Evolutionary conservation across 2,888 invertebrate species (phyloP), one percentile per base, ranked within the genome.

Genomic region (Tachina fera): DNA sequence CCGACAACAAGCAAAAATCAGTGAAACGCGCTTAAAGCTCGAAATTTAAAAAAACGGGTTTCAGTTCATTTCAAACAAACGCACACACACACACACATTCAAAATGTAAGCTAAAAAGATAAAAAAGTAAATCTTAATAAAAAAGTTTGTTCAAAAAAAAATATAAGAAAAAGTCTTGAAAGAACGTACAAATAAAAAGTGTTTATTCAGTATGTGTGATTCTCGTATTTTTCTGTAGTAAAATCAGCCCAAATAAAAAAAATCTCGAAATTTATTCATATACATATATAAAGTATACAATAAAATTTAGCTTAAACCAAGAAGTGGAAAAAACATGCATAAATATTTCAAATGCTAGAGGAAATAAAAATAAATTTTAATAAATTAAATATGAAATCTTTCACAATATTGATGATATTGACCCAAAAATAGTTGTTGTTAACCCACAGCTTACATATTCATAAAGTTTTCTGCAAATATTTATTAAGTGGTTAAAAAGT

Each of bases 31-130:
- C 71, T 83, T 83, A 72, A 53, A 71, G 56, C 53, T 83, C 61
- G 14, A 68, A 76, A 45, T 76, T 72, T n/a, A 11, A 83, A 86
- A n/a, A 31, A 86, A 86, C 86, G 75, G 75, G 86, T 86, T 86
- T 86, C 61, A 86, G 49, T 60, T 71, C 19, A 70, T 67, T 65
- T 76, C 43, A 58, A 77, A 71, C 71, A 45, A 11, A 16, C 43
- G 53, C 49, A 43, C 16, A 74, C 58, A 68, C 19, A 61, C 4
- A 13, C 11, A 74, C 58, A 68, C 19, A 61, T 8, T 9, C 11
- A 45, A 71, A 74, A 85, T 47, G 78, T 83, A 81, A 81, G 81
- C 58, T 43, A 51, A 77, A 58, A 49, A 77, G 51, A 72, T 60
- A 68, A 81, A 81, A 80, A 63, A 58, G 11, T 16, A 77, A 70